phyloP scores from a whole-genome alignment of 35 echinoderm and acorn worm species.

The Chiridota heheva region DNA sequence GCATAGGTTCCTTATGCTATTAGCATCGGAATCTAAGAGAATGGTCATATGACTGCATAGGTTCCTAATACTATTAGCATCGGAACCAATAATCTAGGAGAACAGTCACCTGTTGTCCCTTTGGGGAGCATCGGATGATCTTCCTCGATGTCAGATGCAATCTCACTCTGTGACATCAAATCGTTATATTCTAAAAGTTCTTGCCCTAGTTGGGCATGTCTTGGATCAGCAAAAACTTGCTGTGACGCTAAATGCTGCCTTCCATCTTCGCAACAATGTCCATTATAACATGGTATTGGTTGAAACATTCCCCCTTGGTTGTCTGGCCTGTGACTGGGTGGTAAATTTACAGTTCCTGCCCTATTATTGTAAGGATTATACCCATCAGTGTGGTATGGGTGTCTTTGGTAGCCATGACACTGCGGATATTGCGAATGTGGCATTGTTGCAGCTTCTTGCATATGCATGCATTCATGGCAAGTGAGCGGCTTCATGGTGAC shows the following conservation, averaged over 20 bases:
- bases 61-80: too few species aligned
- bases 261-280: conserved; percentile 13
- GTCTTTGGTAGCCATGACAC: conserved; percentile 1
- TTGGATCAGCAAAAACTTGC: conserved; percentile 56
- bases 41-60: too few species aligned
- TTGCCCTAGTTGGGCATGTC: conserved; percentile 49
- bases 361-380: conserved; percentile 12
- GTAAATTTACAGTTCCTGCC: background rate
- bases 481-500: conserved; percentile 18
- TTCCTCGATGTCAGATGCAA: conserved; percentile 46
- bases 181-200: conserved; percentile 55
- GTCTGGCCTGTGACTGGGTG: background rate
- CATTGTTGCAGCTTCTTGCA: conserved; percentile 29
- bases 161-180: conserved; percentile 51
- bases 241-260: conserved; percentile 19
- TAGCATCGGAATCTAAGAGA: too few species aligned
- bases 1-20: too few species aligned
- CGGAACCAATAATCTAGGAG: too few species aligned
- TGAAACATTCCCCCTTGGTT: conserved; percentile 28
- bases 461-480: conserved; percentile 50
- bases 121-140: conserved; percentile 36
- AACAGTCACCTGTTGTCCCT: conserved; percentile 36
- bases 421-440: conserved; percentile 22
- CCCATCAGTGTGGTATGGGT: conserved; percentile 2
- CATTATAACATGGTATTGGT: conserved; percentile 13